Percentiles rank a stretch among this genome's conserved stretches.
These are phyloP conservation scores for Brachypalpus laphriformis DNA, from an alignment of 2,888 invertebrate genomes.

Conservation along the genomic window DNA sequence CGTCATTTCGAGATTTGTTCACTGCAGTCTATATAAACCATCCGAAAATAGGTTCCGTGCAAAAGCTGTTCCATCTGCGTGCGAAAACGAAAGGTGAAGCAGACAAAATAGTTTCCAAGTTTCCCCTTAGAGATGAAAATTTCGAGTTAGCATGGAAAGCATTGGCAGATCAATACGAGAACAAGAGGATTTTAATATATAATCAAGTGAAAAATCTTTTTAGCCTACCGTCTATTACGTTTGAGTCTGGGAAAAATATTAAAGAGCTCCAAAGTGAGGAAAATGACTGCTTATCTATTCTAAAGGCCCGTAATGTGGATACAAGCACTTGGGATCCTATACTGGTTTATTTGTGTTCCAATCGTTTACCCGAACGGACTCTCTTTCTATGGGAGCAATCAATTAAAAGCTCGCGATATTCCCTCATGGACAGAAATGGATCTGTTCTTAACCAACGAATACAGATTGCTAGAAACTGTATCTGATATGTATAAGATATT, in stretches of 20 bases:
- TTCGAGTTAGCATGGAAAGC: slow-evolving; percentile 30
- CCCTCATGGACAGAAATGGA: background rate
- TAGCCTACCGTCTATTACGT: background rate
- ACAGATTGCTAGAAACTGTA: background rate
- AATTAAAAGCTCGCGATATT: background rate
- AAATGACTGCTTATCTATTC: background rate
- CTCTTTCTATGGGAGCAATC: background rate
- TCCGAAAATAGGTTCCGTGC: slow-evolving; percentile 4
- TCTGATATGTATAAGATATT: background rate
- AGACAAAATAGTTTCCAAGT: slow-evolving; percentile 7
- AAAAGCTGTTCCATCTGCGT: slow-evolving; percentile 43
- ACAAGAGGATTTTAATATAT: slow-evolving; percentile 32
- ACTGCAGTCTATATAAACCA: slow-evolving; percentile 19
- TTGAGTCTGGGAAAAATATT: background rate
- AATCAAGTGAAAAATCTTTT: slow-evolving; percentile 20
- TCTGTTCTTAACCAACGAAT: too few relatives aligned
- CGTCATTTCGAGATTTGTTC: too few relatives aligned
- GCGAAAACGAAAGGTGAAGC: too few relatives aligned
- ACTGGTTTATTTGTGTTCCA: background rate
- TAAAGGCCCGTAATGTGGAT: background rate
- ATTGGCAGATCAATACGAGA: background rate
- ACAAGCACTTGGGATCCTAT: too few relatives aligned
- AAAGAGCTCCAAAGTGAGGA: background rate
- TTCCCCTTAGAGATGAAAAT: slow-evolving; percentile 1
- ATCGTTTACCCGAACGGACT: background rate